These are phyloP conservation scores for Melinopterus prodromus DNA, from an alignment of 2,888 invertebrate species.

Conservation along the genomic window DNA sequence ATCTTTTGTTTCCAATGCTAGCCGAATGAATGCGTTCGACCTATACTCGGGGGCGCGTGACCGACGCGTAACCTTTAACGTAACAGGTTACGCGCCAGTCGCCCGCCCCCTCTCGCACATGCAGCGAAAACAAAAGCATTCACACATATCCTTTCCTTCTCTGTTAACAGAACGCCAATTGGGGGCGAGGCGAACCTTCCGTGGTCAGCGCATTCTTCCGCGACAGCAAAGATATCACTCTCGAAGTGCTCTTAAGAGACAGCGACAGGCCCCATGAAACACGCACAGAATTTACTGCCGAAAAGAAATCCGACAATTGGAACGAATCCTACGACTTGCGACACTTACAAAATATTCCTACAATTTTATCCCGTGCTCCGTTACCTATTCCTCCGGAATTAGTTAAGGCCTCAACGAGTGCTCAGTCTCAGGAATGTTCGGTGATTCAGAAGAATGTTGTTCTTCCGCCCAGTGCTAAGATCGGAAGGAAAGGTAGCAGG, in stretches of 20 bases:
- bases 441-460: conserved; percentile 53
- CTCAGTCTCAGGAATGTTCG: conserved; percentile 57
- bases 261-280: conserved; percentile 22
- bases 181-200: conserved; percentile 57
- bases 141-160: conserved; percentile 68
- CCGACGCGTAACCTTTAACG: background rate
- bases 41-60: background rate
- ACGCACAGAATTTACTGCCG: background rate
- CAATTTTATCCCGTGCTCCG: conserved; percentile 43
- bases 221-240: conserved; percentile 27
- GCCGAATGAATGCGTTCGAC: background rate
- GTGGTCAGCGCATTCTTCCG: background rate
- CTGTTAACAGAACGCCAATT: conserved; percentile 71
- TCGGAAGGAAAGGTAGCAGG: conserved; percentile 66
- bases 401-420: conserved; percentile 48
- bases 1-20: background rate
- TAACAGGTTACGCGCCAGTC: background rate
- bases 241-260: conserved; percentile 31
- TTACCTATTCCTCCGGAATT: conserved; percentile 50
- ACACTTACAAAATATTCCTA: background rate
- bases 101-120: background rate
- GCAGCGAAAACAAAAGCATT: conserved; percentile 41
- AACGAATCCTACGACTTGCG: conserved; percentile 14
- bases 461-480: conserved; percentile 24
- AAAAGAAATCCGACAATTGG: conserved; percentile 12